Percentiles rank a stretch among this genome's conserved stretches.
phyloP scores from a whole-genome alignment of 2,888 invertebrate species.

The Heliconius cydno region DNA sequence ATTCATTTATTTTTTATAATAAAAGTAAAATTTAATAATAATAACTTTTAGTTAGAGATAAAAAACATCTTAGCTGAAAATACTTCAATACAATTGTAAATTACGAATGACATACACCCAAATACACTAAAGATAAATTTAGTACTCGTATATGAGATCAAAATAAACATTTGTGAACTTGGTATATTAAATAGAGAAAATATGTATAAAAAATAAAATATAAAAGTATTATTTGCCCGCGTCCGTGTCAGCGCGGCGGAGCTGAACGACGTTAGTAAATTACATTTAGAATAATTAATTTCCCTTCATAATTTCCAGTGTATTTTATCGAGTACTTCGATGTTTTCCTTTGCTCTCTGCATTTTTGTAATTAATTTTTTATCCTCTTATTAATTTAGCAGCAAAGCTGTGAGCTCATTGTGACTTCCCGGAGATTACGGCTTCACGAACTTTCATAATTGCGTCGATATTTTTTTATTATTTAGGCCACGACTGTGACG shows the following conservation, averaged over 20 bases:
- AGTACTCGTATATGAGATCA: not conserved
- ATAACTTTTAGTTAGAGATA: not conserved
- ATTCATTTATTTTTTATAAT: not conserved
- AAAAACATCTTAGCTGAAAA: not conserved
- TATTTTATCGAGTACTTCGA: conserved; percentile 17
- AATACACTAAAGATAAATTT: not conserved
- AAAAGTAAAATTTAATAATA: not conserved
- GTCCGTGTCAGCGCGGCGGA: not conserved
- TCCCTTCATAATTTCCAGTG: not conserved
- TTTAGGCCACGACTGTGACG: not conserved
- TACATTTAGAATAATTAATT: conserved; percentile 25
- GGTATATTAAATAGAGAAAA: not conserved
- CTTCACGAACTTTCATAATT: conserved; percentile 7
- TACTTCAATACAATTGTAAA: not conserved
- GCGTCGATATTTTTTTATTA: conserved; percentile 4
- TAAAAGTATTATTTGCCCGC: not conserved
- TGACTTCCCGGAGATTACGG: conserved; percentile 7
- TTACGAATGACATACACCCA: not conserved
- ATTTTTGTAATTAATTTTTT: conserved; percentile 24
- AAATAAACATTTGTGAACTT: not conserved
- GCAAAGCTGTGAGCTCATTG: conserved; percentile 26
- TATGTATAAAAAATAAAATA: not conserved
- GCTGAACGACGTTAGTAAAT: conserved; percentile 4
- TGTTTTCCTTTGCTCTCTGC: conserved; percentile 18
- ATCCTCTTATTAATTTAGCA: conserved; percentile 28